A percentile compares a stretch with the other conserved stretches of the same genome.
phyloP scores from a whole-genome alignment of 2,113 vertebrate species.

The Heptranchias perlo region DNA sequence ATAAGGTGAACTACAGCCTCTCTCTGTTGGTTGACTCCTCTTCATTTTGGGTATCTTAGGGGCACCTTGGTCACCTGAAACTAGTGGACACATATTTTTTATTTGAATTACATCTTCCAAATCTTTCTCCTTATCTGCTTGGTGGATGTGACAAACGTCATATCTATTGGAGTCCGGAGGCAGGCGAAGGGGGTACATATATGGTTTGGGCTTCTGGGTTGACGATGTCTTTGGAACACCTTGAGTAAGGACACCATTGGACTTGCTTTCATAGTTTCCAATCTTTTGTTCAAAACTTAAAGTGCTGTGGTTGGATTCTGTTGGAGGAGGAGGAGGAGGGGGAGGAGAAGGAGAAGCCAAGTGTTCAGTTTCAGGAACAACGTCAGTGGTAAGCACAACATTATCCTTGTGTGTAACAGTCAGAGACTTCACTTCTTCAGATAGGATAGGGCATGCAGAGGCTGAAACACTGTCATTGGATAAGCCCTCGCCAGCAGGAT shows the following conservation, averaged over 20 bases:
- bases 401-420: neutral
- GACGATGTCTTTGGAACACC: neutral
- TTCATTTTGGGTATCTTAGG: slow-evolving; percentile 28
- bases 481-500: neutral
- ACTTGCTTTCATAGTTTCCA: neutral
- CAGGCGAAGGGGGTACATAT: slow-evolving; percentile 19
- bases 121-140: neutral
- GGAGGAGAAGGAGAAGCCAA: neutral
- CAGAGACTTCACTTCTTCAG: neutral
- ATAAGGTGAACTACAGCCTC: slow-evolving; percentile 46
- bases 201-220: neutral
- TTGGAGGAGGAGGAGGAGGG: neutral
- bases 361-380: neutral
- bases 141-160: neutral
- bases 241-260: neutral
- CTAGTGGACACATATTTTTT: neutral
- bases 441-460: neutral
- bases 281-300: neutral
- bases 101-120: neutral
- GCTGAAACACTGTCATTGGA: neutral
- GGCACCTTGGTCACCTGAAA: neutral
- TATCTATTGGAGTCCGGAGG: neutral
- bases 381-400: neutral
- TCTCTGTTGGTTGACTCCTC: slow-evolving; percentile 45
- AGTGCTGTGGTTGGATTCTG: neutral